Evolutionary conservation across 2,797 vertebrate species (phyloP), one percentile per base, ranked within the genome.

Genomic region (Scomberomorus guttatus): DNA sequence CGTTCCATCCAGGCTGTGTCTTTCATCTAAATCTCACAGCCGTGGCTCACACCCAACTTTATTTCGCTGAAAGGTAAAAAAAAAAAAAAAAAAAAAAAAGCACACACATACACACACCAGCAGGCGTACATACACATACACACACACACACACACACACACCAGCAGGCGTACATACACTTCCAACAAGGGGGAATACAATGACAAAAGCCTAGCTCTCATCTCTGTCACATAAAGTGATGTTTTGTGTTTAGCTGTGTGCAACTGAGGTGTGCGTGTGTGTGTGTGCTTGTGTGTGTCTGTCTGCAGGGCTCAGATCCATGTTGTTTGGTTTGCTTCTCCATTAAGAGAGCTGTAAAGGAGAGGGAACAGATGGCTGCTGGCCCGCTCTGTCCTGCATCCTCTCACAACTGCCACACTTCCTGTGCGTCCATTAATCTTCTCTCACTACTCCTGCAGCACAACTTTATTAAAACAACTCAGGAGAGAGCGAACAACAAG

Each of bases 361-460:
- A 95, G 94, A 96, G 95, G 92, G 97, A 98, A 97, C 97, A 99
- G 97, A 99, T 99, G 97, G 97, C 95, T 95, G 95, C 96, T 97
- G 95, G 95, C 95, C 96, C 96, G 87, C 94, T 96, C 94, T 96
- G 95, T 96, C 95, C 96, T 96, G 95, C 94, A 95, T 96, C 96
- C 96, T 95, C 95, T 96, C 95, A 95, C 95, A 96, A 97, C 96
- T 98, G 97, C 97, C 97, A 97, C 95, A 86, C 92, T 97, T 96
- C 93, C 95, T 96, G 95, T 94, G 95, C 94, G 96, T 98, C 97
- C 97, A 99, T 99, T 99, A 99, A 99, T 99, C 97, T 99, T 98
- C 96, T 66, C 95, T 96, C 96, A 96, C 96, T 95, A 96, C 96
- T 98, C 95, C 96, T 97, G 96, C 95, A 96, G 96, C 96, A 97